These are phyloP conservation scores for Diadema setosum DNA, from an alignment of 35 echinoderm and acorn worm species.

Conservation along the genomic window DNA sequence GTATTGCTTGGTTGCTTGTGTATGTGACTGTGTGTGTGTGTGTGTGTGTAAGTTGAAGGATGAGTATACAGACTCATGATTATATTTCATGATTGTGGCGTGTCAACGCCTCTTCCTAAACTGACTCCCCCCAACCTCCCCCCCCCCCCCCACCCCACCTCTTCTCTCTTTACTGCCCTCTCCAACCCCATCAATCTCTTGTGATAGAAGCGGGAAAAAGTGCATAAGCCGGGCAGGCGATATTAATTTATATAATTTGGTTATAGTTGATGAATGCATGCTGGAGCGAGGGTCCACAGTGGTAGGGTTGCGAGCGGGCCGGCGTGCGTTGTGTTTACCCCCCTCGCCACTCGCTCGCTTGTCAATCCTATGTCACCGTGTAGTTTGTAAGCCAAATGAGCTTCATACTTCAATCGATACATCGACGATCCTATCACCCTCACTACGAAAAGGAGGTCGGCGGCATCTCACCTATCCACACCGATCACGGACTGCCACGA, in stretches of 20 bases:
- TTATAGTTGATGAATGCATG: conserved; percentile 11
- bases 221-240: conserved; percentile 17
- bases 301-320: too few species aligned
- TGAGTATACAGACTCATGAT: too few species aligned
- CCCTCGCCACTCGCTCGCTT: not conserved
- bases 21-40: too few species aligned
- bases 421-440: not conserved
- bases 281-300: too few species aligned
- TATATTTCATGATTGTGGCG: too few species aligned
- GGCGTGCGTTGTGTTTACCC: not conserved
- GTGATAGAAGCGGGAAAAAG: not conserved
- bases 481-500: too few species aligned
- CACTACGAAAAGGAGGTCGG: too few species aligned
- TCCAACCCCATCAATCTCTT: not conserved
- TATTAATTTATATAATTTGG: conserved; percentile 33
- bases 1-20: too few species aligned
- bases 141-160: not conserved
- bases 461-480: too few species aligned
- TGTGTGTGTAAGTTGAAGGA: too few species aligned
- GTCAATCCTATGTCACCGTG: not conserved
- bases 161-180: not conserved
- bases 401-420: not conserved
- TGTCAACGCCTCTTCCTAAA: too few species aligned
- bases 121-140: too few species aligned
- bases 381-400: not conserved